These are phyloP conservation scores for Sebastes hubbsi DNA, from an alignment of 2,797 vertebrate genomes.

Conservation along the genomic window DNA sequence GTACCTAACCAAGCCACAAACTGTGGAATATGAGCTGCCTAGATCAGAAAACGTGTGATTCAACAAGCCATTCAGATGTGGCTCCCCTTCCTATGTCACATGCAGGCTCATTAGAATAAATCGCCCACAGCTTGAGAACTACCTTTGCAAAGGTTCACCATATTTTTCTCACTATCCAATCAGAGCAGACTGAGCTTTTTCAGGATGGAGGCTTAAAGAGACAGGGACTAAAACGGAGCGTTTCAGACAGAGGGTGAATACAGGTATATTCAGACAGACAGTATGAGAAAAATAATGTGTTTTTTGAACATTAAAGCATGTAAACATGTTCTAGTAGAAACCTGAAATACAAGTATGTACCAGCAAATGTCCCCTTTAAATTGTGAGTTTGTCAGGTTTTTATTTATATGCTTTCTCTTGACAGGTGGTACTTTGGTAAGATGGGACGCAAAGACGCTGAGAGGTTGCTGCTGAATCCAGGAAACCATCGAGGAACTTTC, in stretches of 20 bases:
- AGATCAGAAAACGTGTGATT: not conserved
- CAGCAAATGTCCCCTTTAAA: not conserved
- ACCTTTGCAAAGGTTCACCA: not conserved
- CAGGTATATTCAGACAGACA: not conserved
- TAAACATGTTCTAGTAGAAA: no score
- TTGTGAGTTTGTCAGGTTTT: not conserved
- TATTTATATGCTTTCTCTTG: not conserved
- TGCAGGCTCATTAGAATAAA: no score
- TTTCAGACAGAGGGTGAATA: not conserved
- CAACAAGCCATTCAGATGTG: not conserved
- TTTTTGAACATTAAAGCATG: not conserved
- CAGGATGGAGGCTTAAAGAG: not conserved
- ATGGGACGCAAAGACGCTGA: constrained; percentile 98
- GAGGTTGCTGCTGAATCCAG: constrained; percentile 92
- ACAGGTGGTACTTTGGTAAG: constrained; percentile 98
- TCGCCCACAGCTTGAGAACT: not conserved
- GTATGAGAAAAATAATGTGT: not conserved
- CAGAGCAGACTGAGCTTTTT: not conserved
- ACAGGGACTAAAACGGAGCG: not conserved
- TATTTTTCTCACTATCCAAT: not conserved
- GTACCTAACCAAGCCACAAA: accelerated
- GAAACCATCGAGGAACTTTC: constrained; percentile 94
- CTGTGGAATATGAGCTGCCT: not conserved
- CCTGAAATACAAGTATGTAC: accelerated
- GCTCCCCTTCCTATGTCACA: no score